phyloP scores from a whole-genome alignment of 23 tunicate species.

The Styela clava region DNA sequence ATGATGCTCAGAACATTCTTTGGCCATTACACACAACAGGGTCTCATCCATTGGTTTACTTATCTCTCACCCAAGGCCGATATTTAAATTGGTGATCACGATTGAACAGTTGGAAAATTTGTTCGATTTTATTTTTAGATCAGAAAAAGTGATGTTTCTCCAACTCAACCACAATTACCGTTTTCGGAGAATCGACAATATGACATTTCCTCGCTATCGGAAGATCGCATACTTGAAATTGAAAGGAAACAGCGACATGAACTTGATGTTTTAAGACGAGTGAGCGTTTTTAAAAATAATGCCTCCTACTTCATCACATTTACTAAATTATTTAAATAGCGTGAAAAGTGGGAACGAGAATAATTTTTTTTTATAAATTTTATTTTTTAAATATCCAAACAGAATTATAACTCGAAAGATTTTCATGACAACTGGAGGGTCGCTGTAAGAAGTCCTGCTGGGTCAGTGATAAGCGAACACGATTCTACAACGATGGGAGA shows the following conservation, averaged over 20 bases:
- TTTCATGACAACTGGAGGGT: constrained; percentile 72
- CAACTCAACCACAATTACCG: constrained; percentile 51
- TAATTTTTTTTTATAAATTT: too few species aligned
- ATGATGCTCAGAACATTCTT: too few species aligned
- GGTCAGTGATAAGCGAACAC: constrained; percentile 50
- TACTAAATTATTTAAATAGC: too few species aligned
- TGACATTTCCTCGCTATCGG: constrained; percentile 50
- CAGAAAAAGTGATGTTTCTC: constrained; percentile 23
- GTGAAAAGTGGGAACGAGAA: too few species aligned
- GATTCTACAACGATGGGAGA: constrained; percentile 9
- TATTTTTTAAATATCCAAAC: not conserved
- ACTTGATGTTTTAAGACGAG: constrained; percentile 49
- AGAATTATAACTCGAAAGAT: constrained; percentile 50
- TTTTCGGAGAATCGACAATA: constrained; percentile 49
- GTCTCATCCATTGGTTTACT: too few species aligned
- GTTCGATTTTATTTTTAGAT: too few species aligned
- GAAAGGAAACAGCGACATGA: constrained; percentile 58
- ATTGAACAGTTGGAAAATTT: too few species aligned
- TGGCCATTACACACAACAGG: too few species aligned
- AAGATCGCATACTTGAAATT: constrained; percentile 60
- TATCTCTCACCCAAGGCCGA: too few species aligned
- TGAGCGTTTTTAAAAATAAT: too few species aligned
- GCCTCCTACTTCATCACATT: too few species aligned
- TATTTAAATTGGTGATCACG: too few species aligned
- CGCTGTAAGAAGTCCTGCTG: constrained; percentile 66